phyloP scores from a whole-genome alignment of 2,797 vertebrate genomes.

The Alfaro cultratus region DNA sequence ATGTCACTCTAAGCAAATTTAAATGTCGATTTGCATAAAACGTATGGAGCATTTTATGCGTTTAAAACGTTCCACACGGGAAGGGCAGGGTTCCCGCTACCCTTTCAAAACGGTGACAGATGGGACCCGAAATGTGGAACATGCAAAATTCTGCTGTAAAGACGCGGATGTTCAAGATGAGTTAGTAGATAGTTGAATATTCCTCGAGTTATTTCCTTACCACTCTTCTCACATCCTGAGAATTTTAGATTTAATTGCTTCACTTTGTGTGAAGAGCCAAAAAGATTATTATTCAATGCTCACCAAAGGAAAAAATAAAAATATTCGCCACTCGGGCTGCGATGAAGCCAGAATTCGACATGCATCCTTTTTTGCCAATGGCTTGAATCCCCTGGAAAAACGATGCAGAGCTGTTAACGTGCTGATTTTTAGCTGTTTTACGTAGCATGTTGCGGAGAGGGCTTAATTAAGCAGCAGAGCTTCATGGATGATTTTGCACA shows the following conservation, averaged over 20 bases:
- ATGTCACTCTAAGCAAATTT: not conserved
- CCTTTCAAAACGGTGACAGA: not conserved
- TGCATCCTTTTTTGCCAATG: not conserved
- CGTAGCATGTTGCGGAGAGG: not conserved
- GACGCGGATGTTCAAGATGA: not conserved
- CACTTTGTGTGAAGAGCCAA: not conserved
- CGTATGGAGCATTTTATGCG: too few relatives aligned
- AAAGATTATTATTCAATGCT: not conserved
- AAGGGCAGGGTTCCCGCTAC: too few relatives aligned
- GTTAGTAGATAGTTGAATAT: not conserved
- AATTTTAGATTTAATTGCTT: not conserved
- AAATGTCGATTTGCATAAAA: not conserved
- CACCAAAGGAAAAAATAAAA: not conserved
- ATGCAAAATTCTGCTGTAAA: not conserved
- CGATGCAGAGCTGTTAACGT: not conserved
- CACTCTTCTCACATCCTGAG: not conserved
- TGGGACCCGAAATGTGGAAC: not conserved
- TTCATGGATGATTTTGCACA: conserved; percentile 20
- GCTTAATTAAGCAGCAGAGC: not conserved
- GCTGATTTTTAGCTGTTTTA: not conserved
- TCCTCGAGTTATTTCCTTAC: not conserved
- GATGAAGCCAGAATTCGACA: not conserved
- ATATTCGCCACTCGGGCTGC: not conserved
- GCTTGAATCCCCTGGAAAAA: not conserved
- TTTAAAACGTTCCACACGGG: too few relatives aligned